These are phyloP conservation scores for Zapus hudsonius DNA, from an alignment of 2,113 vertebrate genomes.

Conservation along the genomic window DNA sequence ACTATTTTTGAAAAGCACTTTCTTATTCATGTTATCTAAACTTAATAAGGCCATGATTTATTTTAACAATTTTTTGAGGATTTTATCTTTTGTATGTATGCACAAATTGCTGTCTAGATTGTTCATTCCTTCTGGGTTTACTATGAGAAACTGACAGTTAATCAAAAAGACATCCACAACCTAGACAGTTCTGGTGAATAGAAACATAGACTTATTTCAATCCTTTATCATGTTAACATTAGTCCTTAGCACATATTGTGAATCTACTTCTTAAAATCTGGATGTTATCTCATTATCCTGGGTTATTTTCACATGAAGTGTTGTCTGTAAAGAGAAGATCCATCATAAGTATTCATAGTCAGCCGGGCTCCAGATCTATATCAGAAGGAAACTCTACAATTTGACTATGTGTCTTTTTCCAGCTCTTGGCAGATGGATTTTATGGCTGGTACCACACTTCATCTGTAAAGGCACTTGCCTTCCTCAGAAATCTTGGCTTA, in stretches of 20 bases:
- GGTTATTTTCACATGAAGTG: not conserved
- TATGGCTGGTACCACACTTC: not conserved
- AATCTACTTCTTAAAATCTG: conserved; percentile 4
- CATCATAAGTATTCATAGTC: not conserved
- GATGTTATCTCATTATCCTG: not conserved
- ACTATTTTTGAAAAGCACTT: conserved; percentile 72
- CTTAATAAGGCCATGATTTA: conserved; percentile 65
- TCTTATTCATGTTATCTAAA: conserved; percentile 47
- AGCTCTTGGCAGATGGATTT: not conserved
- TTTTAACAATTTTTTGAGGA: conserved; percentile 54
- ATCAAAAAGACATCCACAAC: not conserved
- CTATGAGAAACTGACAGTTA: not conserved
- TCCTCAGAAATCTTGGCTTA: conserved; percentile 12
- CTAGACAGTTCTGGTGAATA: not conserved
- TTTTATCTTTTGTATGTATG: not conserved
- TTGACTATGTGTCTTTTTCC: not conserved
- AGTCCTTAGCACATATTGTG: not conserved
- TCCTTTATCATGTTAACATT: not conserved
- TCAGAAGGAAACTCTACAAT: not conserved
- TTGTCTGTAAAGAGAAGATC: not conserved
- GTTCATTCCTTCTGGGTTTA: not conserved
- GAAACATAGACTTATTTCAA: not conserved
- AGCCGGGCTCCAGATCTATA: not conserved
- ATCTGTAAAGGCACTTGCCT: not conserved
- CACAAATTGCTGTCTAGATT: not conserved